These are phyloP conservation scores for Semibalanus balanoides DNA, from an alignment of 1,140 invertebrate genomes.

Conservation along the genomic window DNA sequence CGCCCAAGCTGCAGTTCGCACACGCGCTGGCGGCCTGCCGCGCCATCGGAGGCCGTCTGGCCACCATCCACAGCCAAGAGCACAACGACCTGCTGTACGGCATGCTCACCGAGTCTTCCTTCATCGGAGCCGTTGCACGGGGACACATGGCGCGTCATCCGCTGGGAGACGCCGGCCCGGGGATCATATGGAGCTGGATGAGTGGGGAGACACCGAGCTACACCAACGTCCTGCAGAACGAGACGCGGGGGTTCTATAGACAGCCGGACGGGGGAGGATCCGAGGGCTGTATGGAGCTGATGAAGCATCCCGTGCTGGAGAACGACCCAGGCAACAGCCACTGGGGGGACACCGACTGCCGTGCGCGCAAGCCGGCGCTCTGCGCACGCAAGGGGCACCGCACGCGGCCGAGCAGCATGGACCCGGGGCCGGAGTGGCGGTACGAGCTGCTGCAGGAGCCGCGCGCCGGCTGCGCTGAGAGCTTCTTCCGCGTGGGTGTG, in stretches of 20 bases:
- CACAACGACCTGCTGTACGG: neutral
- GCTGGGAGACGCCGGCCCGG: neutral
- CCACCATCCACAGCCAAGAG: neutral
- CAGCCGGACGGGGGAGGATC: neutral
- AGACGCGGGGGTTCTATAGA: neutral
- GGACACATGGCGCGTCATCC: neutral
- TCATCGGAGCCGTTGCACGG: neutral
- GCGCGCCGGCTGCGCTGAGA: neutral
- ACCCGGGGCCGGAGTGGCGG: neutral
- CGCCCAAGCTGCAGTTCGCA: neutral
- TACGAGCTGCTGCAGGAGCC: neutral
- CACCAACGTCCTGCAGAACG: neutral
- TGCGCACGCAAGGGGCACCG: neutral
- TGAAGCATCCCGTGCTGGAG: neutral
- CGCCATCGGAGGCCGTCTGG: neutral
- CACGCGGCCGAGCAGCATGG: too few relatives aligned
- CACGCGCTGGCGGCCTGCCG: neutral
- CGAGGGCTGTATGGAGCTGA: neutral
- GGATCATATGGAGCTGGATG: neutral
- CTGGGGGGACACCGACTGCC: neutral
- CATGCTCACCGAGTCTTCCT: neutral
- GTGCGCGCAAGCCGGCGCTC: neutral
- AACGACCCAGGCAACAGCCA: neutral
- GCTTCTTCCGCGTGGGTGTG: neutral
- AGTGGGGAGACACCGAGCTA: neutral